A percentile compares a stretch with the other conserved stretches of the same genome.
Conservation (phyloP, 2,888 invertebrate species). For the Archips xylosteana region DNA sequence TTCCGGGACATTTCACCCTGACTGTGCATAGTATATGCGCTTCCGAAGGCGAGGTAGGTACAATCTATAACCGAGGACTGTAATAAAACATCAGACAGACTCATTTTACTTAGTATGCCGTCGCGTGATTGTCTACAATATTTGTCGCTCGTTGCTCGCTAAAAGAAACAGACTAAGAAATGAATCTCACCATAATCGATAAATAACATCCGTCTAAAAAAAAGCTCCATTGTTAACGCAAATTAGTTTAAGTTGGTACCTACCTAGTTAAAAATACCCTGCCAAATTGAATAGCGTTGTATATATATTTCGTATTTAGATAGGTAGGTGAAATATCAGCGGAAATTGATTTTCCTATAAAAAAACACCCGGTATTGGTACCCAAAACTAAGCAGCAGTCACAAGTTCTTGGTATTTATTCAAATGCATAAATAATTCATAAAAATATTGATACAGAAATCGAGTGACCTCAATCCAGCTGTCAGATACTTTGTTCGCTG, state of each 20-base stretch:
- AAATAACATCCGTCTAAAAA: slow-evolving; percentile 49
- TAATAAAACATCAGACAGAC: slow-evolving; percentile 11
- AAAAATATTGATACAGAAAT: slow-evolving; percentile 9
- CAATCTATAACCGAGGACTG: neutral
- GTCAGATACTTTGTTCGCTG: slow-evolving; percentile 2
- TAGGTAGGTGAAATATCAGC: neutral
- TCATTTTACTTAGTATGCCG: slow-evolving; percentile 32
- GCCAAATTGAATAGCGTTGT: neutral
- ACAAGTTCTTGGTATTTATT: slow-evolving; percentile 9
- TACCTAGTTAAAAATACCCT: too few species aligned
- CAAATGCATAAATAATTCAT: neutral
- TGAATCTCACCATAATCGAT: slow-evolving; percentile 65
- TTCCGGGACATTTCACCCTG: too few species aligned
- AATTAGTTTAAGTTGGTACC: neutral
- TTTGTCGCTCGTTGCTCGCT: slow-evolving; percentile 52
- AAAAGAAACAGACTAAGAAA: slow-evolving; percentile 55
- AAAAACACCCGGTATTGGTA: neutral
- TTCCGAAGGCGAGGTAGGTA: neutral
- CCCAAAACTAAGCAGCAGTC: neutral
- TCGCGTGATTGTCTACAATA: slow-evolving; percentile 60
- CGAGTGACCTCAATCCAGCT: neutral
- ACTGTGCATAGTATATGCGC: neutral
- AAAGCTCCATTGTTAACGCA: neutral
- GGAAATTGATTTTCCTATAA: neutral
- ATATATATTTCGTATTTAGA: neutral